Percentiles rank a stretch among this genome's conserved stretches.
Evolutionary conservation across 1,140 invertebrate species (phyloP).

Genomic region (Lutraria rhynchaena): DNA sequence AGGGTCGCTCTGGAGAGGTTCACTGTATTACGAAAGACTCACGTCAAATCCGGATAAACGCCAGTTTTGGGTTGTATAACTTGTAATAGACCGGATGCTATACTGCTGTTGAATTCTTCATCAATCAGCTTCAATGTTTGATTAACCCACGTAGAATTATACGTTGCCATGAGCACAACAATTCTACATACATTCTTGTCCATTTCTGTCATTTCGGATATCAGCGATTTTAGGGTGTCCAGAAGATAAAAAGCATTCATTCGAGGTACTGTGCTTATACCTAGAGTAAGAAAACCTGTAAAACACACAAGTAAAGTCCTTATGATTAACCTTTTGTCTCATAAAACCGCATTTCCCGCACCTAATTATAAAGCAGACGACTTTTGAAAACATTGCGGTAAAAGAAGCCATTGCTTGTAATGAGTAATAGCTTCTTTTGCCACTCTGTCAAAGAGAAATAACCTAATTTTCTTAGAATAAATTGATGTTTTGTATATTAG

Average conservation of each 20-base stretch:
- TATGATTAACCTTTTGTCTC: too few species aligned
- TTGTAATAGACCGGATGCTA: slow-evolving; percentile 92
- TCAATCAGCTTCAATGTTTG: slow-evolving; percentile 85
- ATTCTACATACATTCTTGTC: slow-evolving; percentile 68
- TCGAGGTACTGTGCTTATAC: slow-evolving; percentile 73
- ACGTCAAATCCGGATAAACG: slow-evolving; percentile 92
- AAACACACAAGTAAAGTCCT: too few species aligned
- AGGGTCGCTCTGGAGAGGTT: too few species aligned
- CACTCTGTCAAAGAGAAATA: too few species aligned
- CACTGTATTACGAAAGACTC: too few species aligned
- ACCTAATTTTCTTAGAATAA: too few species aligned
- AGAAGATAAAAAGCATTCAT: slow-evolving; percentile 64
- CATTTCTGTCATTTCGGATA: slow-evolving; percentile 58
- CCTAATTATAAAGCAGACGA: too few species aligned
- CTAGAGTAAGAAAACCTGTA: slow-evolving; percentile 75
- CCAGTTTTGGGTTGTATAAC: slow-evolving; percentile 90
- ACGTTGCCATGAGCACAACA: slow-evolving; percentile 71
- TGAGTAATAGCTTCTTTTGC: too few species aligned
- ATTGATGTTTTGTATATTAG: too few species aligned
- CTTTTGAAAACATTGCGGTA: too few species aligned
- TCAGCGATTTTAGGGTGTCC: slow-evolving; percentile 67
- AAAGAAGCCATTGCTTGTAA: too few species aligned
- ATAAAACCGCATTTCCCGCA: too few species aligned
- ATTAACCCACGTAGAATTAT: slow-evolving; percentile 53
- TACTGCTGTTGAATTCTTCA: slow-evolving; percentile 87